Conservation (phyloP, 2,797 vertebrate genomes). For the Pseudochromis fuscus region DNA sequence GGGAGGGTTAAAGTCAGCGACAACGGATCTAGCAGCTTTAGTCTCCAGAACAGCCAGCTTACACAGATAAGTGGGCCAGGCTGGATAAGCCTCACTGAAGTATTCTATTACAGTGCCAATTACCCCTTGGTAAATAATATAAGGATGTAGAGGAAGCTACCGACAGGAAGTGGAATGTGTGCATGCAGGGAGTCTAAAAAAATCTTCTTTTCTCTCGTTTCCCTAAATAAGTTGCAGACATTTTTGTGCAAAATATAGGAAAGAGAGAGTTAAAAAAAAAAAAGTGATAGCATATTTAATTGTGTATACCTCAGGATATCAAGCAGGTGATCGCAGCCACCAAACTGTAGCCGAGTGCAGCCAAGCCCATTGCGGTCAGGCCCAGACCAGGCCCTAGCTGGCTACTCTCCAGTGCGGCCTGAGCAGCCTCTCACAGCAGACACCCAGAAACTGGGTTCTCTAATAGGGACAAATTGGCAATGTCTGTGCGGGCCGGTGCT, state of each 20-base stretch:
- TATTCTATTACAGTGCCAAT: conserved; percentile 82
- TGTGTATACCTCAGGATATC: conserved; percentile 26
- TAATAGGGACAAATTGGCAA: conserved; percentile 99
- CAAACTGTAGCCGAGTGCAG: conserved; percentile 19
- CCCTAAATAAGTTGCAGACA: conserved; percentile 42
- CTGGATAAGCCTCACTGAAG: conserved; percentile 78
- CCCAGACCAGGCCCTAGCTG: conserved; percentile 59
- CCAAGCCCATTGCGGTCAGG: conserved; percentile 53
- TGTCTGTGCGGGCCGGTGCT: conserved; percentile 95
- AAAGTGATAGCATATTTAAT: conserved; percentile 33
- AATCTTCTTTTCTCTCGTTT: conserved; percentile 46
- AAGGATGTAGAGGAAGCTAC: conserved; percentile 62
- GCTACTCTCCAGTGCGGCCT: conserved; percentile 76
- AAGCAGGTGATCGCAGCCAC: conserved; percentile 36
- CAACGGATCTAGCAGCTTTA: conserved; percentile 79
- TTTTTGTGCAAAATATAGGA: conserved; percentile 23
- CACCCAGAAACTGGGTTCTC: conserved; percentile 92
- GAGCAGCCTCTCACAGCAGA: conserved; percentile 92
- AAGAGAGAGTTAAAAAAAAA: background rate
- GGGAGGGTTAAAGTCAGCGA: conserved; percentile 76
- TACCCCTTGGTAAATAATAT: conserved; percentile 79
- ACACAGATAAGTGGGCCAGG: conserved; percentile 77
- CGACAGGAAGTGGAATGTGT: conserved; percentile 64
- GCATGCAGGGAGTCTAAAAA: conserved; percentile 46
- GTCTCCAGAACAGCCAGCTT: conserved; percentile 80